phyloP scores from a whole-genome alignment of 35 echinoderm and acorn worm species.

The Chiridota heheva region DNA sequence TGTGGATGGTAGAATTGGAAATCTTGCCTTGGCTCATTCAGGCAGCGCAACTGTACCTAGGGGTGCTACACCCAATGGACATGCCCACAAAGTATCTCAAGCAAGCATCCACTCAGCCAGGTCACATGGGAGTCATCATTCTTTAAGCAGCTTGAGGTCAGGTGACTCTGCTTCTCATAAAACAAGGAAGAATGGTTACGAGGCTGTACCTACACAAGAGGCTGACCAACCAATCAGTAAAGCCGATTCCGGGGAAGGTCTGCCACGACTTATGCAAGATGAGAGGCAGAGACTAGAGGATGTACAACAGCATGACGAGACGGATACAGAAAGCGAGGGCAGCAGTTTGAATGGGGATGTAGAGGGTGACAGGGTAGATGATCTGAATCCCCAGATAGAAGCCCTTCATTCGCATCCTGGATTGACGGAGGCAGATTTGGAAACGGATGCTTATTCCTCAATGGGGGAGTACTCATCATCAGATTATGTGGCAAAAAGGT shows the following conservation, averaged over 20 bases:
- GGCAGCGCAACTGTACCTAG: slow-evolving; percentile 14
- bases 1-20: slow-evolving; percentile 34
- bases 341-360: background rate
- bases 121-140: background rate
- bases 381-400: slow-evolving; percentile 44
- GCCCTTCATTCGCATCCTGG: slow-evolving; percentile 32
- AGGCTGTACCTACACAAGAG: slow-evolving; percentile 4
- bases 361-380: slow-evolving; percentile 43
- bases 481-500: background rate
- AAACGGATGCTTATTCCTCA: background rate
- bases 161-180: background rate
- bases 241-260: too few relatives aligned
- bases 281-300: background rate
- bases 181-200: background rate
- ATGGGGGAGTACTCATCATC: slow-evolving; percentile 7
- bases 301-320: background rate
- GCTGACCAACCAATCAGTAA: background rate
- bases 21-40: too few relatives aligned
- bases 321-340: background rate
- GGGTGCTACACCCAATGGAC: slow-evolving; percentile 26
- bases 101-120: slow-evolving; percentile 30
- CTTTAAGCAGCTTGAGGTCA: background rate
- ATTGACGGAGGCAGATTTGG: slow-evolving; percentile 22
- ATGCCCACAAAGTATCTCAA: slow-evolving; percentile 29
- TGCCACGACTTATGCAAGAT: background rate